A percentile compares a stretch with the other conserved stretches of the same genome.
phyloP scores from a whole-genome alignment of 2,888 invertebrate genomes.

The Mechanitis messenoides region DNA sequence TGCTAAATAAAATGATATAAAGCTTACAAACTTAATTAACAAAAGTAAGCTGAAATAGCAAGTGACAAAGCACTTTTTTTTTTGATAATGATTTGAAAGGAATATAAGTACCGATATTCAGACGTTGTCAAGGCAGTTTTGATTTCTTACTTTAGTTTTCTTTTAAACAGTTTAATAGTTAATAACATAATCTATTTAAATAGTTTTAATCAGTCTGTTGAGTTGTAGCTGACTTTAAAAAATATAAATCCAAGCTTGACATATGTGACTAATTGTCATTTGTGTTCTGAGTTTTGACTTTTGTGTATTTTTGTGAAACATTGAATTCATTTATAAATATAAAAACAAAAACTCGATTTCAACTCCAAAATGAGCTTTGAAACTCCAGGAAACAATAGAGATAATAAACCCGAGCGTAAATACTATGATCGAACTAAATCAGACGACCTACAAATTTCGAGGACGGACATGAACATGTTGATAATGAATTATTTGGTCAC shows the following conservation, averaged over 20 bases:
- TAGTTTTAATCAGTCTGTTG: not conserved
- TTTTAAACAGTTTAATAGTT: no score
- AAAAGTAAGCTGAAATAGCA: no score
- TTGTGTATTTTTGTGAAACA: slow-evolving; percentile 26
- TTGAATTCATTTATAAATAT: slow-evolving; percentile 4
- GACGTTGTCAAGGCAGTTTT: no score
- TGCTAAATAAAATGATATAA: no score
- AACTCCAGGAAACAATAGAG: slow-evolving; percentile 48
- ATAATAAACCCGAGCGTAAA: slow-evolving; percentile 65
- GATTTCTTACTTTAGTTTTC: no score
- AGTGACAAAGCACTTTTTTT: no score
- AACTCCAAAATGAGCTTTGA: slow-evolving; percentile 60
- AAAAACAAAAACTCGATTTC: slow-evolving; percentile 11
- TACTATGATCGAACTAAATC: slow-evolving; percentile 84
- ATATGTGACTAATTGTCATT: not conserved
- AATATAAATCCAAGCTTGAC: not conserved
- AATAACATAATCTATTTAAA: no score
- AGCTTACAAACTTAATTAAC: no score
- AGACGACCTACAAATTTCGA: slow-evolving; percentile 87
- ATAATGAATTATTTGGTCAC: slow-evolving; percentile 99
- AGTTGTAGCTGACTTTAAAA: not conserved
- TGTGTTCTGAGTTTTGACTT: slow-evolving; percentile 1
- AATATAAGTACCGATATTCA: no score
- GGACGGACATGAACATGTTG: slow-evolving; percentile 96
- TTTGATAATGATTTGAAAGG: no score